These are phyloP conservation scores for Hydrozoanthus tunicans DNA, from an alignment of 64 coral and sea anemone genomes.

Conservation along the genomic window DNA sequence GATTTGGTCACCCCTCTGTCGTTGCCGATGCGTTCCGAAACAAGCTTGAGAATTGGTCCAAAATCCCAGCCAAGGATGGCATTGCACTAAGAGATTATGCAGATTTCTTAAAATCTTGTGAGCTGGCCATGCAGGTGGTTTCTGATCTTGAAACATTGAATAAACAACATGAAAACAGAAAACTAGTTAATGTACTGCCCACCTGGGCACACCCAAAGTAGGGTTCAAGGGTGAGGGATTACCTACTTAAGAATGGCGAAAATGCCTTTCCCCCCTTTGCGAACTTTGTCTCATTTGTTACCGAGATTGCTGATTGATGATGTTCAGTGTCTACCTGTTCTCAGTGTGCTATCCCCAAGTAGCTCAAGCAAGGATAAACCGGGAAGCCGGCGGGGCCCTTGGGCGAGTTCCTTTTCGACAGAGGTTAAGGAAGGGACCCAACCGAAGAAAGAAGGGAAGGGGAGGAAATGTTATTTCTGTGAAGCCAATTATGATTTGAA, in stretches of 20 bases:
- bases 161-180: too few relatives aligned
- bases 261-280: not conserved
- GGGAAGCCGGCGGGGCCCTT: not conserved
- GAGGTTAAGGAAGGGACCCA: not conserved
- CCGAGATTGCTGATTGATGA: not conserved
- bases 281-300: constrained; percentile 11
- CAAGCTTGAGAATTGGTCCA: too few relatives aligned
- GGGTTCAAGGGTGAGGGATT: constrained; percentile 1
- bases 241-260: not conserved
- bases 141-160: too few relatives aligned
- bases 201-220: not conserved
- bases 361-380: not conserved
- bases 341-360: not conserved
- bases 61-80: too few relatives aligned
- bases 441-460: not conserved
- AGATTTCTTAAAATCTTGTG: too few relatives aligned
- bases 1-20: too few relatives aligned
- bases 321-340: not conserved
- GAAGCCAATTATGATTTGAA: not conserved
- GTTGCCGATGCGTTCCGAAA: too few relatives aligned
- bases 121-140: too few relatives aligned
- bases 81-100: too few relatives aligned
- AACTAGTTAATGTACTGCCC: too few relatives aligned
- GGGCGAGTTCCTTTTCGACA: constrained; percentile 25
- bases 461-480: not conserved